These are phyloP conservation scores for Electrona antarctica DNA, from an alignment of 2,113 vertebrate species.

Conservation along the genomic window DNA sequence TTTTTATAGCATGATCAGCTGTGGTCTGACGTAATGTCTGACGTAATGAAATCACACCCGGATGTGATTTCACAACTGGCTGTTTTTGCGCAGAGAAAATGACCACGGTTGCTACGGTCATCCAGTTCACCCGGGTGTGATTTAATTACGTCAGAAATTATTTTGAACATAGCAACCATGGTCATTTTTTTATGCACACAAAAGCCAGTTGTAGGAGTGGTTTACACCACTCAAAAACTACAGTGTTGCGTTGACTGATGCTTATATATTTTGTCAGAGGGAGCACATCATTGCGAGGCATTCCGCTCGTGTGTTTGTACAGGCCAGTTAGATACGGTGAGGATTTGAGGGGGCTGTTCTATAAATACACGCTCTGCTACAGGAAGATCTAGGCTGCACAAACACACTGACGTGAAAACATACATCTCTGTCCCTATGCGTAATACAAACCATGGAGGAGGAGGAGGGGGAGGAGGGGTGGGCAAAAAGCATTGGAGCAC, in stretches of 20 bases:
- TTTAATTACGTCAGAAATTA: too few species aligned
- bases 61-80: too few species aligned
- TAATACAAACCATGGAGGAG: conserved; percentile 23
- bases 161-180: too few species aligned
- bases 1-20: too few species aligned
- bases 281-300: conserved; percentile 45
- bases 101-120: too few species aligned
- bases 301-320: conserved; percentile 52
- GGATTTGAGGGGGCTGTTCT: conserved; percentile 71
- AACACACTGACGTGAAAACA: conserved; percentile 54
- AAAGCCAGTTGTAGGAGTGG: too few species aligned
- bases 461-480: background rate
- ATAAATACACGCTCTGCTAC: conserved; percentile 66
- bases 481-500: background rate
- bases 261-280: conserved; percentile 38
- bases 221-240: too few species aligned
- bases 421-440: conserved; percentile 44
- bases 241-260: background rate
- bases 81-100: too few species aligned
- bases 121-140: too few species aligned
- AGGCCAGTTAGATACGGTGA: conserved; percentile 59
- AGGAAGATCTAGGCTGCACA: conserved; percentile 72
- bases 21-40: too few species aligned
- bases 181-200: too few species aligned
- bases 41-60: too few species aligned